phyloP scores from a whole-genome alignment of 2,888 invertebrate genomes.

The Merodon equestris region DNA sequence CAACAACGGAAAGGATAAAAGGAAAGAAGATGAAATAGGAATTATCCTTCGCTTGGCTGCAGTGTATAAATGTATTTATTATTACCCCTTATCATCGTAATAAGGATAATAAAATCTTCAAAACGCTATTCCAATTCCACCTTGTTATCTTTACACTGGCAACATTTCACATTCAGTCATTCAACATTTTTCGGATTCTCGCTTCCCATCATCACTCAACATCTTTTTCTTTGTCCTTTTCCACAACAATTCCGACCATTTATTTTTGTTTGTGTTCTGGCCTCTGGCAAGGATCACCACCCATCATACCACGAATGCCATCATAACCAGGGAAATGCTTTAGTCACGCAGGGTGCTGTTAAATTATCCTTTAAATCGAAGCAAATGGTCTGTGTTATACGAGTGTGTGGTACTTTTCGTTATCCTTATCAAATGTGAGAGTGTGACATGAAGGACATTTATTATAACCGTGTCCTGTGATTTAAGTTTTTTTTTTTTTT shows the following conservation, averaged over 20 bases:
- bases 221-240: background rate
- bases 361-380: constrained; percentile 10
- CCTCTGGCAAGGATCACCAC: constrained; percentile 13
- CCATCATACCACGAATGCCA: background rate
- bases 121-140: background rate
- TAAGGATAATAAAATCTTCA: constrained; percentile 48
- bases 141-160: background rate
- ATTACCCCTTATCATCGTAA: constrained; percentile 34
- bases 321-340: background rate
- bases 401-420: constrained; percentile 7
- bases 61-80: constrained; percentile 42
- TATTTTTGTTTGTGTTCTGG: background rate
- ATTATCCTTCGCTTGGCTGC: constrained; percentile 31
- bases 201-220: background rate
- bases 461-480: constrained; percentile 29
- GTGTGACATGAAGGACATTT: constrained; percentile 1
- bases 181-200: background rate
- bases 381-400: constrained; percentile 17
- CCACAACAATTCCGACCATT: too few species aligned
- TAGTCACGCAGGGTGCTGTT: constrained; percentile 7
- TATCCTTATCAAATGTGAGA: background rate
- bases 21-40: constrained; percentile 5
- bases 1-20: background rate
- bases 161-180: too few species aligned
- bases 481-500: constrained; percentile 5